These are phyloP conservation scores for Tapirus indicus DNA, from an alignment of 2,797 vertebrate species.

Conservation along the genomic window DNA sequence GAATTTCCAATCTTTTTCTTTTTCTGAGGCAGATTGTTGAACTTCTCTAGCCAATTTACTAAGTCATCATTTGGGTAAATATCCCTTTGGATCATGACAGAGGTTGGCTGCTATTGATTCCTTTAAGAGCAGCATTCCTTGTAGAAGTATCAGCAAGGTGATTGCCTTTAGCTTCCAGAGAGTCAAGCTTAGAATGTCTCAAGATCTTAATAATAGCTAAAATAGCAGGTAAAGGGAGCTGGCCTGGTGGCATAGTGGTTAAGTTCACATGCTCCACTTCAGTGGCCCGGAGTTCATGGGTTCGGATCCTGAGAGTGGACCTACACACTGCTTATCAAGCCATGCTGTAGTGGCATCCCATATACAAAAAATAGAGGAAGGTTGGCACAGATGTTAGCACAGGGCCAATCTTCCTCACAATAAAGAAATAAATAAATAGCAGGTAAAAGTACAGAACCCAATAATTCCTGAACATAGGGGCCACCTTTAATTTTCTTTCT, in stretches of 20 bases:
- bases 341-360: too few species aligned
- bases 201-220: background rate
- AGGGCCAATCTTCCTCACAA: too few species aligned
- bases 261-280: too few species aligned
- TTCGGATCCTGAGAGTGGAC: too few species aligned
- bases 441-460: background rate
- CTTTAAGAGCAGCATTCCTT: background rate
- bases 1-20: background rate
- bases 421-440: too few species aligned
- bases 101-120: background rate
- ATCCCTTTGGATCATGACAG: background rate
- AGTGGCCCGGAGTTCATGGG: too few species aligned
- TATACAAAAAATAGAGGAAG: too few species aligned
- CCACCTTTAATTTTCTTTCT: background rate
- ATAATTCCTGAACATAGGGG: background rate
- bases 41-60: background rate
- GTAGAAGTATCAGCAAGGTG: background rate
- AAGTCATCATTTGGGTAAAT: background rate
- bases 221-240: too few species aligned
- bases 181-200: background rate
- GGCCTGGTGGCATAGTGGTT: too few species aligned
- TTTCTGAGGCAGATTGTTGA: background rate
- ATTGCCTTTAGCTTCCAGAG: background rate
- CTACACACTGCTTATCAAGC: too few species aligned
- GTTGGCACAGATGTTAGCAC: too few species aligned